These are phyloP conservation scores for Oxycera nigricornis DNA, from an alignment of 2,888 invertebrate species.

Conservation along the genomic window DNA sequence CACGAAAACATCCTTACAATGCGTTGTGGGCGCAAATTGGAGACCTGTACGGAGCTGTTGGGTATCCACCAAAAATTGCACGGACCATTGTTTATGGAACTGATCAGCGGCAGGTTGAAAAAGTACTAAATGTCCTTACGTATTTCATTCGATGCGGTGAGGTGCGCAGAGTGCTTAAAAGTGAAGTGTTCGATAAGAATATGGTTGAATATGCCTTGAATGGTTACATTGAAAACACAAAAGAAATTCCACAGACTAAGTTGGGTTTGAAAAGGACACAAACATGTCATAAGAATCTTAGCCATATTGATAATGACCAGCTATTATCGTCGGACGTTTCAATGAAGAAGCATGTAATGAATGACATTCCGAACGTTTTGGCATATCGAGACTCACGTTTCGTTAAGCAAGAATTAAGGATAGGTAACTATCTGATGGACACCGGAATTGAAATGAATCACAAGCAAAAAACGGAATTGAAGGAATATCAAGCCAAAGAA, in stretches of 20 bases:
- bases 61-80: constrained; percentile 77
- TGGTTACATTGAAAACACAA: background rate
- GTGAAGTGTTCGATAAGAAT: constrained; percentile 29
- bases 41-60: constrained; percentile 86
- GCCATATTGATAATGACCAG: constrained; percentile 47
- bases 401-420: constrained; percentile 60
- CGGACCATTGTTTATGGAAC: constrained; percentile 81
- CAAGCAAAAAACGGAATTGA: constrained; percentile 36
- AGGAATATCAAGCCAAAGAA: constrained; percentile 39
- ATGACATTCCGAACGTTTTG: constrained; percentile 61
- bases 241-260: background rate
- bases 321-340: background rate
- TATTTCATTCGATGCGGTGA: constrained; percentile 88
- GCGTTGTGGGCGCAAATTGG: constrained; percentile 89
- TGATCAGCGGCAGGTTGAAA: constrained; percentile 70
- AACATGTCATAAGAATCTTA: constrained; percentile 58
- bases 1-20: constrained; percentile 78
- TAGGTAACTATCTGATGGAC: constrained; percentile 61
- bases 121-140: constrained; percentile 78
- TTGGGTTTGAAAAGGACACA: constrained; percentile 54
- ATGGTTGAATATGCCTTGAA: constrained; percentile 50
- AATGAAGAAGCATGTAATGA: constrained; percentile 48
- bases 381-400: constrained; percentile 60
- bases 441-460: constrained; percentile 60
- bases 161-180: constrained; percentile 66